These are phyloP conservation scores for Pygathrix nemaeus DNA, from an alignment of 2,113 vertebrate species.

Conservation along the genomic window DNA sequence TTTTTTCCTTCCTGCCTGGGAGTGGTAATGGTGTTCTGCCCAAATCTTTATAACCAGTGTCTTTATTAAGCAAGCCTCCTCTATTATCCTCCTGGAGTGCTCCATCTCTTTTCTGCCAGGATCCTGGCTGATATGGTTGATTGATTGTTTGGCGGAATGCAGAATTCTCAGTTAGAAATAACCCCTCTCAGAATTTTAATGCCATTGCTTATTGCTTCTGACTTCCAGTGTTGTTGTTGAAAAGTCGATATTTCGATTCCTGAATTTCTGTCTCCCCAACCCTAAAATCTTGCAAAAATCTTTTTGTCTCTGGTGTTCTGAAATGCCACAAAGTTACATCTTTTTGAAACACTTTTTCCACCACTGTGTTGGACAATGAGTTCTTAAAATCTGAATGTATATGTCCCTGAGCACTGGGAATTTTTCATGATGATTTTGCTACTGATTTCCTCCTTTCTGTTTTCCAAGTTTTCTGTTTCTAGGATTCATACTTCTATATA, in stretches of 20 bases:
- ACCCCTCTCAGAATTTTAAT: background rate
- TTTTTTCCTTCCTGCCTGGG: background rate
- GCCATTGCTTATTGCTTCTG: background rate
- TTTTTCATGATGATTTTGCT: constrained; percentile 35
- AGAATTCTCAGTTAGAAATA: constrained; percentile 14
- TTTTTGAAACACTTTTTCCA: background rate
- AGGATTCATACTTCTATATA: background rate
- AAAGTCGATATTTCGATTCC: background rate
- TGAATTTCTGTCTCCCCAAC: background rate
- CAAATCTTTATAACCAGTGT: background rate
- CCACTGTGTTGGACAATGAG: background rate
- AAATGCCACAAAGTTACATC: background rate
- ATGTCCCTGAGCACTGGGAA: background rate
- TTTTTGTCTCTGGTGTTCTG: background rate
- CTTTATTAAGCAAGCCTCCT: background rate
- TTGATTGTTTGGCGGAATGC: background rate
- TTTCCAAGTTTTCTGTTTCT: background rate
- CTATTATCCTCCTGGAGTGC: background rate
- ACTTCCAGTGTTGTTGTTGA: background rate
- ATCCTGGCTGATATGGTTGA: background rate
- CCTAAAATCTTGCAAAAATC: background rate
- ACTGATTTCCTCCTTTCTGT: background rate
- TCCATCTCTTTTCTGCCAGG: background rate
- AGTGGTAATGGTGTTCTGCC: background rate
- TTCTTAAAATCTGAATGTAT: background rate